A percentile compares a stretch with the other conserved stretches of the same genome.
Evolutionary conservation across 2,888 invertebrate species (phyloP).

Genomic region (Agrochola lota): DNA sequence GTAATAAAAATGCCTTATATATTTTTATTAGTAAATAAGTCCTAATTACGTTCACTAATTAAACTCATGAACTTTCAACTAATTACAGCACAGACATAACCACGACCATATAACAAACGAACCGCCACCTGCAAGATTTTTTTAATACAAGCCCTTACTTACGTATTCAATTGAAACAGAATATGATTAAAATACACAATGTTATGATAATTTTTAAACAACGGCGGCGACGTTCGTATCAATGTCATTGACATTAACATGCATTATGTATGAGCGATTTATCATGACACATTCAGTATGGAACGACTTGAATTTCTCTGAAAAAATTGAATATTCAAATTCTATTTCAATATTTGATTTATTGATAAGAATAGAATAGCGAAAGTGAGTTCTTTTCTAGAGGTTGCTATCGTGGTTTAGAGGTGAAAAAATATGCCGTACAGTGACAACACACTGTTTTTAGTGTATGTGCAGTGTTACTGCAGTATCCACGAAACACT

Average conservation of each 20-base stretch:
- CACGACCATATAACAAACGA: conserved; percentile 16
- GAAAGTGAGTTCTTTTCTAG: no score
- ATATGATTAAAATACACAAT: conserved; percentile 63
- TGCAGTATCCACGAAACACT: no score
- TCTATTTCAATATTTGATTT: conserved; percentile 34
- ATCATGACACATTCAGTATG: conserved; percentile 44
- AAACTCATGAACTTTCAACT: conserved; percentile 30
- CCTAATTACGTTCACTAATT: conserved; percentile 33
- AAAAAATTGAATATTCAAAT: conserved; percentile 31
- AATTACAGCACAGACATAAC: conserved; percentile 30
- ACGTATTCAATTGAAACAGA: conserved; percentile 54
- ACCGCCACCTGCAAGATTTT: background rate
- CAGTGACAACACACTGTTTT: no score
- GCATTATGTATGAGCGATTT: conserved; percentile 59
- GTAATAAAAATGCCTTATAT: background rate
- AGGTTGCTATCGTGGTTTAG: no score
- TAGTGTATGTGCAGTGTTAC: no score
- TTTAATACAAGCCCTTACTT: conserved; percentile 11
- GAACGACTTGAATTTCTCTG: conserved; percentile 24
- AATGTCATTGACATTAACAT: conserved; percentile 64
- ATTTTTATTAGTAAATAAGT: background rate
- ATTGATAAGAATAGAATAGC: background rate
- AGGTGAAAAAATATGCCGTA: no score
- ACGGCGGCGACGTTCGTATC: conserved; percentile 50
- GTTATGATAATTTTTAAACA: conserved; percentile 63